A percentile compares a stretch with the other conserved stretches of the same genome.
Evolutionary conservation across 2,113 vertebrate species (phyloP).

Genomic region (Chrysochloris asiatica): DNA sequence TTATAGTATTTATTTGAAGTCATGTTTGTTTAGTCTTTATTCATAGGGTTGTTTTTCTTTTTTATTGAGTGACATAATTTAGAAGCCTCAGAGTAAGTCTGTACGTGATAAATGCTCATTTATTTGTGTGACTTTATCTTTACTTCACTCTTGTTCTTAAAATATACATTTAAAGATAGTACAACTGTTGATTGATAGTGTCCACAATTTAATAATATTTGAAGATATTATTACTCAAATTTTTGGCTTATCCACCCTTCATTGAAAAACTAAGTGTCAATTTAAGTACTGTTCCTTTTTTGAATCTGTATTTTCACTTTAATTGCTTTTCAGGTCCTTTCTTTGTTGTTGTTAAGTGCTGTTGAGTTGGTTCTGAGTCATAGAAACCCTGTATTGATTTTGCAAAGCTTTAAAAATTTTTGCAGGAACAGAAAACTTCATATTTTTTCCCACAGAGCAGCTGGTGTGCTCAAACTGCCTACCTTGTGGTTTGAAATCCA

Average conservation of each 20-base stretch:
- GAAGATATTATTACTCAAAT: not conserved
- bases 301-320: not conserved
- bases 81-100: not conserved
- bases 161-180: not conserved
- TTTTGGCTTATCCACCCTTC: not conserved
- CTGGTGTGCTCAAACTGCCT: too few species aligned
- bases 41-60: not conserved
- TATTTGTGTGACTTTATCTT: not conserved
- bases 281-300: not conserved
- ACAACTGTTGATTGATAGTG: not conserved
- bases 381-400: too few species aligned
- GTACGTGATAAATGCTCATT: not conserved
- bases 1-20: slow-evolving; percentile 22
- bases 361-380: too few species aligned
- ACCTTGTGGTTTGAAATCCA: too few species aligned
- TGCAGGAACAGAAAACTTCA: too few species aligned
- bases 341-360: too few species aligned
- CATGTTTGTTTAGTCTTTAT: not conserved
- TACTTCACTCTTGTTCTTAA: not conserved
- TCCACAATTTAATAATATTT: not conserved
- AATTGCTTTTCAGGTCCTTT: not conserved
- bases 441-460: too few species aligned
- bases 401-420: too few species aligned
- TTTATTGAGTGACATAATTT: not conserved
- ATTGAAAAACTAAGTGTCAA: not conserved